These are phyloP conservation scores for Cephus spinipes DNA, from an alignment of 2,888 invertebrate species.

Conservation along the genomic window DNA sequence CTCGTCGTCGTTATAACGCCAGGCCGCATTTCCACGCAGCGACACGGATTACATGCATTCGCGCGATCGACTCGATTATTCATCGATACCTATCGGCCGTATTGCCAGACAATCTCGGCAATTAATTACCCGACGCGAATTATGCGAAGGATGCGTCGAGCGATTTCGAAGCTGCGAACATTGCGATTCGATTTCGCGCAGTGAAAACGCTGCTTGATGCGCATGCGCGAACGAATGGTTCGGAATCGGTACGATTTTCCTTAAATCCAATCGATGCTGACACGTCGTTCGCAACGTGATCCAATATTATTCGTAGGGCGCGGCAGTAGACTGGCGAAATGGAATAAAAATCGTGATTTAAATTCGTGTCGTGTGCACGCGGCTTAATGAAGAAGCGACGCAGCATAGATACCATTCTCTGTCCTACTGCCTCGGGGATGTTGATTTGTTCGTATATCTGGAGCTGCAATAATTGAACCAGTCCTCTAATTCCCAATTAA, in stretches of 20 bases:
- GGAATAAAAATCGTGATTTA: not conserved
- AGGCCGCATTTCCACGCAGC: not conserved
- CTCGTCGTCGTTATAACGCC: not conserved
- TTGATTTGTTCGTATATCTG: not conserved
- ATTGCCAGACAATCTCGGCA: slow-evolving; percentile 7
- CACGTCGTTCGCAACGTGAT: not conserved
- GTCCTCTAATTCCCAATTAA: not conserved
- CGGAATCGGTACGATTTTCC: not conserved
- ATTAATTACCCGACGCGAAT: slow-evolving; percentile 6
- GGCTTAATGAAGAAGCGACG: not conserved
- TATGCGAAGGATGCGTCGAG: not conserved
- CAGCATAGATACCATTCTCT: not conserved
- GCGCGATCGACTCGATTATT: slow-evolving; percentile 13
- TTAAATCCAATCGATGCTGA: not conserved
- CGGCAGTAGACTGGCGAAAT: not conserved
- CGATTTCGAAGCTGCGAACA: not conserved
- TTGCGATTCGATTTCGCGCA: not conserved
- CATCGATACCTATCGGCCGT: slow-evolving; percentile 11
- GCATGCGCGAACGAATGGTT: not conserved
- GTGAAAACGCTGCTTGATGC: not conserved
- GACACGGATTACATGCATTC: slow-evolving; percentile 14
- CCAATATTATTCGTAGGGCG: not conserved
- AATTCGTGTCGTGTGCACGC: not conserved
- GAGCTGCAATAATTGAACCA: not conserved
- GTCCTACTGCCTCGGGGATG: not conserved